Base-by-base conservation (phyloP, 2,113 vertebrate genomes). In the Ariopsis seemanni region DNA sequence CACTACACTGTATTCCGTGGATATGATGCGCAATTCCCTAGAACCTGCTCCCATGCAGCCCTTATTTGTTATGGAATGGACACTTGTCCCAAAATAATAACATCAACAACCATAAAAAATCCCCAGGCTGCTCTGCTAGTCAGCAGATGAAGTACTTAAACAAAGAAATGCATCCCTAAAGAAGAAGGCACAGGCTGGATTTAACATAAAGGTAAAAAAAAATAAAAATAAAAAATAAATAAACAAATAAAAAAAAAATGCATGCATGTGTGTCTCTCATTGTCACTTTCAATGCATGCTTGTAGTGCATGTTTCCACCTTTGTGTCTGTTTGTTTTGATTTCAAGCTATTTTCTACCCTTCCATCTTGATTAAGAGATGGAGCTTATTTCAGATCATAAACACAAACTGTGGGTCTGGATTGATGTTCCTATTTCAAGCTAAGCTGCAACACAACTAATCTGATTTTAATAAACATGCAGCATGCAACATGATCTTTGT, bases 121-220 rank as follows among this genome's bases (percentile, higher is more conserved):
- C 8, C 7, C 22, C 52, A 75, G 85, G 82, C 87, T 77, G 77
- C 79, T 88, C 50, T 82, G 25, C 63, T 89, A 67, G 79, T 34
- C 25, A 34, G 42, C 60, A 81, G 8, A 87, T 86, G 71, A n/a
- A 91, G 89, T 84, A 90, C 89, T 91, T 86, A 91, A 85, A 90
- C 72, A 79, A 89, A 91, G 92, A 91, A 87, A 94, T 92, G 92
- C 92, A 83, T 89, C 67, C 25, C 55, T 88, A 85, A 63, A 78
- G 88, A 87, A 82, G 67, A 48, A 74, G 74, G 55, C 53, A 74
- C 77, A 55, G 69, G 60, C 82, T 84, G 52, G 67, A 85, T 71
- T 74, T 86, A 71, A 30, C 27, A 55, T 88, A 75, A 65, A 90
- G 89, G 90, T 71, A 62, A 67, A 52, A 82, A 82, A 27, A 2